Evolutionary conservation across 2,113 vertebrate species (phyloP).

Genomic region (Amphilophus citrinellus): DNA sequence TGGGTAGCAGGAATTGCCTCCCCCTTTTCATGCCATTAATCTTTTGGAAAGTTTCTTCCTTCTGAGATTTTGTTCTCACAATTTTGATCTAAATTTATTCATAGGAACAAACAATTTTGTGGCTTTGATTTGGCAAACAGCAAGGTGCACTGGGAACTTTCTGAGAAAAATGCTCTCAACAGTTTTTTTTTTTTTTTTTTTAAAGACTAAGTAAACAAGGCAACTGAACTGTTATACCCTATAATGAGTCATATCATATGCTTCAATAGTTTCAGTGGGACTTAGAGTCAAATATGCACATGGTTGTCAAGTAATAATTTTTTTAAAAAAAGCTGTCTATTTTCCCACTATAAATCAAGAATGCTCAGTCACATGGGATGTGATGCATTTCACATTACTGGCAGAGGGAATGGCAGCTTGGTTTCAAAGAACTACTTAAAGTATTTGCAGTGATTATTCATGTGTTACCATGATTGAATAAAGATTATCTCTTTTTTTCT

Average conservation of each 20-base stretch:
- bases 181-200: constrained; percentile 23
- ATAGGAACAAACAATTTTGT: constrained; percentile 49
- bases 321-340: constrained; percentile 38
- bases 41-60: constrained; percentile 62
- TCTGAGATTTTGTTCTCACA: constrained; percentile 59
- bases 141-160: constrained; percentile 40
- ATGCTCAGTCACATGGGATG: constrained; percentile 27
- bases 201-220: constrained; percentile 41
- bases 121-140: constrained; percentile 62
- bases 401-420: constrained; percentile 27
- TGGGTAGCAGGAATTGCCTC: constrained; percentile 57
- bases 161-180: constrained; percentile 27
- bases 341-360: constrained; percentile 53
- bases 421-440: not conserved
- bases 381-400: constrained; percentile 60
- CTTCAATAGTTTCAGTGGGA: constrained; percentile 35
- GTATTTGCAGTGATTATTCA: not conserved
- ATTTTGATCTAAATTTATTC: constrained; percentile 57
- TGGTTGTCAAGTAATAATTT: constrained; percentile 38
- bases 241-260: constrained; percentile 41
- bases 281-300: constrained; percentile 8
- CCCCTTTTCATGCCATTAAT: constrained; percentile 66
- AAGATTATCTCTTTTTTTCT: not conserved
- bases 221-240: constrained; percentile 35
- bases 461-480: not conserved